A percentile compares a stretch with the other conserved stretches of the same genome.
Evolutionary conservation across 2,888 invertebrate species (phyloP).

Genomic region (Cotesia congregata): DNA sequence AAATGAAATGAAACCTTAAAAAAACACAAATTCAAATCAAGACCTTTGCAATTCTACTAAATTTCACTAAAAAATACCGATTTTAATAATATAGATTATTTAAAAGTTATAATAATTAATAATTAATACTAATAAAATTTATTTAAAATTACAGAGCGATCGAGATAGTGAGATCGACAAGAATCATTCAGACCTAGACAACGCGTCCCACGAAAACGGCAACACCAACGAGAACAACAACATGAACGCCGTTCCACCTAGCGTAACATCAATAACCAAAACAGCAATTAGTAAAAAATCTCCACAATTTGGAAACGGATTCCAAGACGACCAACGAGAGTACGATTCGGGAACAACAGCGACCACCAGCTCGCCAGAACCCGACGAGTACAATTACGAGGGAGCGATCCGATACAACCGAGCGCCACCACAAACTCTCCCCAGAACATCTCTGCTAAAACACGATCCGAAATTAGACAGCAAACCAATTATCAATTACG

Average conservation of each 20-base stretch:
- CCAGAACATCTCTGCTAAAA: constrained; percentile 64
- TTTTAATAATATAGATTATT: too few species aligned
- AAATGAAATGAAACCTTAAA: too few species aligned
- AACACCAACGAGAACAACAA: constrained; percentile 39
- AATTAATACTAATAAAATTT: constrained; percentile 12
- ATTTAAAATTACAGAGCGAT: constrained; percentile 62
- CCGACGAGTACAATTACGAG: constrained; percentile 88
- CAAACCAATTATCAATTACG: constrained; percentile 67
- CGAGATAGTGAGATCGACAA: constrained; percentile 68
- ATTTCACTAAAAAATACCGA: too few species aligned
- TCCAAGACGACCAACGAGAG: constrained; percentile 67
- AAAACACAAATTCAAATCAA: too few species aligned
- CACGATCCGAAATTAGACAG: constrained; percentile 56
- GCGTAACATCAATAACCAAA: constrained; percentile 59
- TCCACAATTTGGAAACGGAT: constrained; percentile 59
- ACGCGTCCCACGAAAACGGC: constrained; percentile 52
- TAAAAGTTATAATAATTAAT: background rate
- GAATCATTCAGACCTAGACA: constrained; percentile 66
- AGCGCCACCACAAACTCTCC: constrained; percentile 70
- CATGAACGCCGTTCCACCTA: constrained; percentile 55
- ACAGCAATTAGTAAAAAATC: constrained; percentile 52
- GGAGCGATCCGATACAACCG: constrained; percentile 88
- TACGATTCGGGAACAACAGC: constrained; percentile 80
- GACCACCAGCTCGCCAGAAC: constrained; percentile 79
- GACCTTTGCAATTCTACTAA: too few species aligned